Percentiles rank a stretch among this genome's conserved stretches.
phyloP scores from a whole-genome alignment of 2,113 vertebrate species.

The Bettongia penicillata region DNA sequence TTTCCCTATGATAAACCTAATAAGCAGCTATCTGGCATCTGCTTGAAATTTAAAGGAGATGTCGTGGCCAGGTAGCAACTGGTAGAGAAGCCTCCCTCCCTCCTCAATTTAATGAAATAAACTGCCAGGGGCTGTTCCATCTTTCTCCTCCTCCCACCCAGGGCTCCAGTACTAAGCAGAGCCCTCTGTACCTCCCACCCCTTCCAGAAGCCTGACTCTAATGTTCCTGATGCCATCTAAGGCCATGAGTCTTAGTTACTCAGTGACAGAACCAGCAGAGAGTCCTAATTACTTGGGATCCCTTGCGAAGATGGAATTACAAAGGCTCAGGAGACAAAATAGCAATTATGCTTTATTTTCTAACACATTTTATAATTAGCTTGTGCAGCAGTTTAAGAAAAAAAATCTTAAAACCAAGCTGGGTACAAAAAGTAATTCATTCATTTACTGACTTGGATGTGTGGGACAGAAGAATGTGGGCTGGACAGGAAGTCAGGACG shows the following conservation, averaged over 20 bases:
- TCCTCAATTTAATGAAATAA: not conserved
- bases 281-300: not conserved
- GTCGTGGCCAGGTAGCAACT: not conserved
- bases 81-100: not conserved
- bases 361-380: not conserved
- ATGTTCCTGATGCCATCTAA: not conserved
- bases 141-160: not conserved
- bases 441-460: not conserved
- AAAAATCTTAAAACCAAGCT: not conserved
- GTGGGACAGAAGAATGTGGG: not conserved
- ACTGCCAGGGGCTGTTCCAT: not conserved
- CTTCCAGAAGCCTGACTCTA: not conserved
- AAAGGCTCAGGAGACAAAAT: not conserved
- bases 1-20: not conserved
- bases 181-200: not conserved
- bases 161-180: not conserved
- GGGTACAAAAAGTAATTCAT: not conserved
- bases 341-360: slow-evolving; percentile 1
- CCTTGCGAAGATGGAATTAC: not conserved
- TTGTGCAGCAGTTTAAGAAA: not conserved
- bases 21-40: not conserved
- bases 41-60: not conserved
- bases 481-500: not conserved
- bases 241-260: not conserved
- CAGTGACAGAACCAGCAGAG: slow-evolving; percentile 2